phyloP scores from a whole-genome alignment of 2,888 invertebrate genomes.

The Nephrotoma appendiculata region DNA sequence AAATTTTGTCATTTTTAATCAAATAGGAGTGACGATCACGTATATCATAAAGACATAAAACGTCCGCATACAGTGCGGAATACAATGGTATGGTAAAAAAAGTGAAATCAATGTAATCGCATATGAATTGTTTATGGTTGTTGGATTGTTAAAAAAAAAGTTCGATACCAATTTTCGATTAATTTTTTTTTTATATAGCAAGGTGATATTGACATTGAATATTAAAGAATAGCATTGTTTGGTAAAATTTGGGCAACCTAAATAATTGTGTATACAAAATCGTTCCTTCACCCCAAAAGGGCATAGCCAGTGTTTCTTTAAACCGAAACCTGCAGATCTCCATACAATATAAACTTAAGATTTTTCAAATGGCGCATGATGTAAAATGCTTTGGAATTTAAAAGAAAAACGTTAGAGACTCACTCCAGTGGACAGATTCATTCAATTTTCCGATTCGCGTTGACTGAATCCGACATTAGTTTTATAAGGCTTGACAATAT shows the following conservation, averaged over 20 bases:
- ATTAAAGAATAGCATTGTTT: neutral
- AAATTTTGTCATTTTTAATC: neutral
- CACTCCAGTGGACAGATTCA: too few species aligned
- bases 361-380: too few species aligned
- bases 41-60: neutral
- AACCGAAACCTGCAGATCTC: too few species aligned
- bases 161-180: neutral
- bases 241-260: neutral
- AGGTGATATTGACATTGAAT: neutral
- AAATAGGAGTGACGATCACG: neutral
- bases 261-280: neutral
- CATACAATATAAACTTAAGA: too few species aligned
- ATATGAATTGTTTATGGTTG: neutral
- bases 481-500: too few species aligned
- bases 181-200: too few species aligned
- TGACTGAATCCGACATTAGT: too few species aligned
- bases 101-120: neutral
- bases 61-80: neutral
- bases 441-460: too few species aligned
- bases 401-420: too few species aligned
- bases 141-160: neutral
- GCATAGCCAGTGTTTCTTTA: neutral
- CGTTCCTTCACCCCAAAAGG: neutral
- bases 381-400: too few species aligned
- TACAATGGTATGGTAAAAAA: neutral